A percentile compares a stretch with the other conserved stretches of the same genome.
phyloP scores from a whole-genome alignment of 2,888 invertebrate species.

The Aphelenchoides bicaudatus region DNA sequence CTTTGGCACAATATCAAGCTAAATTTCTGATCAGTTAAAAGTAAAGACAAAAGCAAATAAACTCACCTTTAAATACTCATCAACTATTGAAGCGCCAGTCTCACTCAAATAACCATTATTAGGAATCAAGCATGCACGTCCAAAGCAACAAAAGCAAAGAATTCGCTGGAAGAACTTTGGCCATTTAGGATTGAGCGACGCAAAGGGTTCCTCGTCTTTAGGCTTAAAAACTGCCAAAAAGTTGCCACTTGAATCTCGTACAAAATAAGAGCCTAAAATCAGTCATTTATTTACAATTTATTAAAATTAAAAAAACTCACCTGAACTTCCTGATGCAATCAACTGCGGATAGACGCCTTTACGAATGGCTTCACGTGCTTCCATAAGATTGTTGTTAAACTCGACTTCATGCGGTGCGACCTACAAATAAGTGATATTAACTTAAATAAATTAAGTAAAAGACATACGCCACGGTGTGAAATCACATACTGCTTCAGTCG shows the following conservation, averaged over 20 bases:
- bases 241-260: slow-evolving; percentile 75
- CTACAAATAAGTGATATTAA: slow-evolving; percentile 8
- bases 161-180: slow-evolving; percentile 91
- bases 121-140: slow-evolving; percentile 91
- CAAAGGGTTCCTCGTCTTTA: slow-evolving; percentile 98
- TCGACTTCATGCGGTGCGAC: slow-evolving; percentile 25
- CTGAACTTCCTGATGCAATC: slow-evolving; percentile 49
- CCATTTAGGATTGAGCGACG: slow-evolving; percentile 95
- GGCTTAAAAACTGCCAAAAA: slow-evolving; percentile 94
- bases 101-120: slow-evolving; percentile 98
- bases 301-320: slow-evolving; percentile 19
- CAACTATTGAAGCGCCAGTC: slow-evolving; percentile 94
- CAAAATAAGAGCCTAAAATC: slow-evolving; percentile 99
- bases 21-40: slow-evolving; percentile 64
- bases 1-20: slow-evolving; percentile 91
- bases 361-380: slow-evolving; percentile 45
- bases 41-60: too few species aligned
- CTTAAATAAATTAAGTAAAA: not conserved
- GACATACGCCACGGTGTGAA: not conserved
- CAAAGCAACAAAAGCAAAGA: slow-evolving; percentile 84
- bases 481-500: not conserved
- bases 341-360: slow-evolving; percentile 43
- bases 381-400: slow-evolving; percentile 32
- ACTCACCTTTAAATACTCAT: slow-evolving; percentile 70
- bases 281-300: too few species aligned